Conservation (phyloP, 2,888 invertebrate genomes). For the Coleophora flavipennella region DNA sequence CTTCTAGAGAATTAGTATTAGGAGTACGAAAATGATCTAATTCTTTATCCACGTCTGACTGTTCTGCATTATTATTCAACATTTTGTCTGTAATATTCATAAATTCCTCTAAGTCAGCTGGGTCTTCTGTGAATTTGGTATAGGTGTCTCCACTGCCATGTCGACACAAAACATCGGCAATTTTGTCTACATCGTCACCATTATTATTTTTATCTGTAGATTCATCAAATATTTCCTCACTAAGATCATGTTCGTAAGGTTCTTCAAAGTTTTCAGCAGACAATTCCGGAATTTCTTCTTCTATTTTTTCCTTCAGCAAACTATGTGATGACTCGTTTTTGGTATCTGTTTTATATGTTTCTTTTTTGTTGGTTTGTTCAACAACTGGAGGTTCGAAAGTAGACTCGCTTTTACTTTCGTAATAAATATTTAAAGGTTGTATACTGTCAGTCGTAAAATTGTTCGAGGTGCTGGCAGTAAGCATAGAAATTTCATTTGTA, state of each 20-base stretch:
- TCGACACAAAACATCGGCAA: slow-evolving; percentile 33
- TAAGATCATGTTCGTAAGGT: slow-evolving; percentile 40
- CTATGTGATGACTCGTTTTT: background rate
- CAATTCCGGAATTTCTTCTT: slow-evolving; percentile 24
- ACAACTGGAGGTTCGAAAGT: background rate
- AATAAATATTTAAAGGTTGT: slow-evolving; percentile 16
- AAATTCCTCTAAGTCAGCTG: slow-evolving; percentile 57
- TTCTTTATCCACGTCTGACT: slow-evolving; percentile 24
- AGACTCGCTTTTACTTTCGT: slow-evolving; percentile 7
- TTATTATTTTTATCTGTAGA: slow-evolving; percentile 35
- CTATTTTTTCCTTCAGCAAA: slow-evolving; percentile 15
- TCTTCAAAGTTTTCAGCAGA: slow-evolving; percentile 42
- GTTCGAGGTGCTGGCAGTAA: slow-evolving; percentile 21
- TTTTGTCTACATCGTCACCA: slow-evolving; percentile 19
- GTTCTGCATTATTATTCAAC: slow-evolving; percentile 23
- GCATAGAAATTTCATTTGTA: slow-evolving; percentile 17
- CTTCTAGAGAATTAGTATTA: slow-evolving; percentile 51
- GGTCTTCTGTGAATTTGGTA: slow-evolving; percentile 58
- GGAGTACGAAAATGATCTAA: slow-evolving; percentile 50
- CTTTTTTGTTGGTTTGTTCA: slow-evolving; percentile 6
- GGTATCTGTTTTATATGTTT: slow-evolving; percentile 4
- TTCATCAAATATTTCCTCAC: slow-evolving; percentile 36
- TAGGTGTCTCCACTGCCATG: slow-evolving; percentile 62
- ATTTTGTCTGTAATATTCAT: slow-evolving; percentile 55
- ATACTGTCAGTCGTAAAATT: slow-evolving; percentile 19